Evolutionary conservation across 1,140 invertebrate genomes (phyloP), one percentile per base, ranked within the genome.

Genomic region (Plectus sambesii): DNA sequence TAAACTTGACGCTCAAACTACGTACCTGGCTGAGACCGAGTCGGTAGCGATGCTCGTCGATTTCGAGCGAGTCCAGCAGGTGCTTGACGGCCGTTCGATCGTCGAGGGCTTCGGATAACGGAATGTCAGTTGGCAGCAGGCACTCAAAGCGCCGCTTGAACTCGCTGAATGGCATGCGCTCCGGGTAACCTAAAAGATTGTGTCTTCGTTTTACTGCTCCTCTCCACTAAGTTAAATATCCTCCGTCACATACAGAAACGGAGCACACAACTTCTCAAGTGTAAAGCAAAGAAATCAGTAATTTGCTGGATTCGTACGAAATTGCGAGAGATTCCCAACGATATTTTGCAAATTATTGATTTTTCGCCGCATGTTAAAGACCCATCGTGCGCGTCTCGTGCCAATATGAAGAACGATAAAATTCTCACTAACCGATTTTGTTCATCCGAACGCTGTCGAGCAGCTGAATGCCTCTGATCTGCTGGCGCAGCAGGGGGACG

Each of bases 1-100:
- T 74, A 2, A 51, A 42, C 26, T 30, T 25, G 2, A 22, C n/a
- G 19, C 33, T 29, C 12, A 40, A 20, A 36, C 33, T 12, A 47
- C 80, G 77, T 72, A 90, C 87, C 79, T 89, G 85, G 72, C 84
- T 88, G 39, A 89, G 76, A 9, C 88, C 88, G 24, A 92, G 80
- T 44, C 86, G 76, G 73, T 88, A 90, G 41, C 81, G 82, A 8
- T 83, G 80, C 40, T 82, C 78, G 66, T 90, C 86, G 37, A 93
- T 73, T 68, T 92, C 87, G 33, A 89, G 76, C n/a, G 79, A 77
- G 6, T 83, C 72, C 29, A 92, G 70, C 75, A 92, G 84, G 54
- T 84, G 80, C 66, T 86, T 81, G n/a, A 74, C 69, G 3, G 82
- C 80, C 43, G 69, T 53, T 58, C 69, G 68, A 40, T 74, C 71